Evolutionary conservation across 2,888 invertebrate species (phyloP).

Genomic region (Volucella inanis): DNA sequence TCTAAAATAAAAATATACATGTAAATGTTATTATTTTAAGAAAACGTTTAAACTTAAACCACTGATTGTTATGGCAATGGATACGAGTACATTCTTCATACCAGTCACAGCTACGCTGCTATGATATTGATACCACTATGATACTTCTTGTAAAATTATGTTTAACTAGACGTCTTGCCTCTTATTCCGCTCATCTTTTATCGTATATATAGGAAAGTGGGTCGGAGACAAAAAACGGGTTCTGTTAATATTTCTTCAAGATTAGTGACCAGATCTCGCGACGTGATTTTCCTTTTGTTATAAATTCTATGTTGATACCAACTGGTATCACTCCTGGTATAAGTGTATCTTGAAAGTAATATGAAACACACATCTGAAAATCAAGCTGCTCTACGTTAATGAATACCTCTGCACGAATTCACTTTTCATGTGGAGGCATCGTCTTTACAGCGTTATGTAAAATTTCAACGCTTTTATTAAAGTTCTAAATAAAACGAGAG

Average conservation of each 20-base stretch:
- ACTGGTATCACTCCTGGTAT: constrained; percentile 33
- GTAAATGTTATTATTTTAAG: no score
- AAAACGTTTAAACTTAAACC: no score
- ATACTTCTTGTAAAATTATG: constrained; percentile 22
- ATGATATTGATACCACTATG: constrained; percentile 28
- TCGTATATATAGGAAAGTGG: constrained; percentile 42
- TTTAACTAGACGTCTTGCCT: constrained; percentile 13
- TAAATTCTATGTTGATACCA: constrained; percentile 48
- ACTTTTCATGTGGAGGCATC: constrained; percentile 9
- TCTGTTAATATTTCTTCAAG: constrained; percentile 68
- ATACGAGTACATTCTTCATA: constrained; percentile 45
- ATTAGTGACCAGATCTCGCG: constrained; percentile 49
- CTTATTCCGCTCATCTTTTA: constrained; percentile 15
- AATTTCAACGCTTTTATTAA: constrained; percentile 31
- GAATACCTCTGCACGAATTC: constrained; percentile 21
- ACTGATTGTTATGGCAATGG: constrained; percentile 34
- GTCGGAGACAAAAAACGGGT: constrained; percentile 69
- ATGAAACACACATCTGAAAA: constrained; percentile 50
- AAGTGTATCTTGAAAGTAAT: constrained; percentile 1
- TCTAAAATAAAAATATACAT: no score
- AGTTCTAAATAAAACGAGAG: constrained; percentile 50
- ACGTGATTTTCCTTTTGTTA: constrained; percentile 11
- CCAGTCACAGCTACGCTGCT: constrained; percentile 44
- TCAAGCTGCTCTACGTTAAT: constrained; percentile 22
- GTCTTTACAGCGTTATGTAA: neutral